A percentile compares a stretch with the other conserved stretches of the same genome.
These are phyloP conservation scores for Aplocera efformata DNA, from an alignment of 2,888 invertebrate species.

Conservation along the genomic window DNA sequence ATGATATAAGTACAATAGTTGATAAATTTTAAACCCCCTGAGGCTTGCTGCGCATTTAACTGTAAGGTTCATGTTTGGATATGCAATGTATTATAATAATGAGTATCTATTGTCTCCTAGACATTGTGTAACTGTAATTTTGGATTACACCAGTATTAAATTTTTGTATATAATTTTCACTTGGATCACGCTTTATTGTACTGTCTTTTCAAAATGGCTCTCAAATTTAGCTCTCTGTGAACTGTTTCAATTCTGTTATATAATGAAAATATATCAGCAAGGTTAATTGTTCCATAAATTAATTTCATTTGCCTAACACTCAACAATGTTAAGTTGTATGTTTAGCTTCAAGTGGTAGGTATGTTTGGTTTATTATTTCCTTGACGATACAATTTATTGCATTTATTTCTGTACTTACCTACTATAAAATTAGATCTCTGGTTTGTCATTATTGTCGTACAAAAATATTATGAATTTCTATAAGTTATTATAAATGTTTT, in stretches of 20 bases:
- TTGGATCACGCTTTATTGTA: constrained; percentile 20
- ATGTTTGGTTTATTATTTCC: too few relatives aligned
- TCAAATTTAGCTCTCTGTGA: constrained; percentile 36
- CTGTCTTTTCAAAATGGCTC: constrained; percentile 26
- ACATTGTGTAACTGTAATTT: constrained; percentile 25
- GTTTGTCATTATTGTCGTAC: too few relatives aligned
- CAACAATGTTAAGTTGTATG: too few relatives aligned
- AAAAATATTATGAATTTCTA: background rate
- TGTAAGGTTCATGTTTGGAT: constrained; percentile 60
- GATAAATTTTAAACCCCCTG: constrained; percentile 57
- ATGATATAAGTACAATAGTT: constrained; percentile 34
- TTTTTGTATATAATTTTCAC: constrained; percentile 24
- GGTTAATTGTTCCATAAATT: background rate
- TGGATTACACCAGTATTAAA: constrained; percentile 45
- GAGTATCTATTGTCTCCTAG: constrained; percentile 45
- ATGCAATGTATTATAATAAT: constrained; percentile 45
- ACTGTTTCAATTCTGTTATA: background rate
- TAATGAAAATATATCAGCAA: constrained; percentile 10
- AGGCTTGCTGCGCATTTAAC: constrained; percentile 75
- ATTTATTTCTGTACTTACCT: too few relatives aligned
- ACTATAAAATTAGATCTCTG: too few relatives aligned
- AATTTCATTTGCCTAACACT: too few relatives aligned
- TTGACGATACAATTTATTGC: too few relatives aligned
- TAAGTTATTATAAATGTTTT: constrained; percentile 4
- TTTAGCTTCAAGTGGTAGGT: too few relatives aligned